Evolutionary conservation across 2,113 vertebrate genomes (phyloP).

Genomic region (Saguinus imperator): DNA sequence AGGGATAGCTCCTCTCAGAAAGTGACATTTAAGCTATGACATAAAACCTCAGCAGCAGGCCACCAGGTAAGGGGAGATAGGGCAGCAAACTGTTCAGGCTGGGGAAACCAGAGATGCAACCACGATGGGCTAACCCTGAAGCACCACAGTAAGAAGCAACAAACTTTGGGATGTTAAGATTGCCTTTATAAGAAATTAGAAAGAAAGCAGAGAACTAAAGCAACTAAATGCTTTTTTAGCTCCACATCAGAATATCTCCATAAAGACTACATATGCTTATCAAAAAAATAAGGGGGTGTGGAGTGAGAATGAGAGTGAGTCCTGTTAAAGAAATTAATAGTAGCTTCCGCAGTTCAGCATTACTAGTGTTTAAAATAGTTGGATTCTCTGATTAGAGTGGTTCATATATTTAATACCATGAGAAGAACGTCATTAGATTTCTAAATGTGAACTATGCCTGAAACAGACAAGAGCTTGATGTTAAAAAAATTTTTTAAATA

Average conservation of each 20-base stretch:
- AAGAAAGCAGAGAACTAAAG: conserved; percentile 50
- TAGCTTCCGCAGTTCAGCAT: background rate
- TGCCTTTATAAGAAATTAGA: conserved; percentile 51
- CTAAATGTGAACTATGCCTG: conserved; percentile 20
- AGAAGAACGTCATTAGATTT: background rate
- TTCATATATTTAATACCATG: background rate
- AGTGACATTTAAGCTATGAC: background rate
- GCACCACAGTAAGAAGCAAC: conserved; percentile 52
- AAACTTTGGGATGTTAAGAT: background rate
- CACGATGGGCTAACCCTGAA: conserved; percentile 43
- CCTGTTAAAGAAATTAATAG: conserved; percentile 35
- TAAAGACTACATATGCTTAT: conserved; percentile 48
- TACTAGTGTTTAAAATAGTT: conserved; percentile 6
- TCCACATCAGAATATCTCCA: conserved; percentile 44
- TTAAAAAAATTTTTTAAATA: background rate
- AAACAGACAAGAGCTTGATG: background rate
- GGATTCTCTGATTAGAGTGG: conserved; percentile 32
- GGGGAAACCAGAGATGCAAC: conserved; percentile 3
- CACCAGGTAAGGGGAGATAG: background rate
- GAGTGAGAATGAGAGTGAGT: background rate
- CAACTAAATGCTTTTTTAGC: conserved; percentile 40
- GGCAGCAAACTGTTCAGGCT: background rate
- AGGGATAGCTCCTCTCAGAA: background rate
- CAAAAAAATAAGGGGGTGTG: conserved; percentile 49
- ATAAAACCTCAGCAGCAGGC: background rate